phyloP scores from a whole-genome alignment of 2,888 invertebrate genomes.

The Acleris cristana region DNA sequence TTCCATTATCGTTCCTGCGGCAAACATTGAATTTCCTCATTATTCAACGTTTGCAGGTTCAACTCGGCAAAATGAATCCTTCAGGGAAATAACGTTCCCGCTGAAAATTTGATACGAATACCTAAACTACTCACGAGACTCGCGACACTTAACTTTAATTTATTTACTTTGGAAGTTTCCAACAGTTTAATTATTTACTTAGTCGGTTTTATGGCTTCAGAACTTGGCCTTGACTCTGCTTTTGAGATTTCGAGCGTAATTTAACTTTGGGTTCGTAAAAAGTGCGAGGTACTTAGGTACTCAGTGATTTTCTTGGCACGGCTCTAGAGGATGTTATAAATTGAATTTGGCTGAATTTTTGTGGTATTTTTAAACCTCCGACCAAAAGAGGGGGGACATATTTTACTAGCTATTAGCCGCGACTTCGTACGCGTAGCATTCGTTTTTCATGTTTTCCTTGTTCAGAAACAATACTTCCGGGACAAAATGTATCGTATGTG shows the following conservation, averaged over 20 bases:
- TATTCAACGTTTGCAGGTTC: conserved; percentile 20
- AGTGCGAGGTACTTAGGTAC: not conserved
- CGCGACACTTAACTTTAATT: conserved; percentile 24
- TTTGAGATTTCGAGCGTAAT: conserved; percentile 1
- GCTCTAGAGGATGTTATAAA: too few relatives aligned
- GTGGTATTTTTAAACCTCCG: too few relatives aligned
- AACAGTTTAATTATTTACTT: conserved; percentile 33
- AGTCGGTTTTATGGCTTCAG: conserved; percentile 17
- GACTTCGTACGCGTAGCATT: too few relatives aligned
- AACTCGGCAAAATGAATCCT: conserved; percentile 37
- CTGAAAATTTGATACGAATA: conserved; percentile 43
- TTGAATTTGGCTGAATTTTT: too few relatives aligned
- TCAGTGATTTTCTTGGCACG: not conserved
- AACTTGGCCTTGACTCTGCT: conserved; percentile 23
- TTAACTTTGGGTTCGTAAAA: conserved; percentile 1
- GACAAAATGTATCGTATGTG: too few relatives aligned
- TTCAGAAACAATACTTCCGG: too few relatives aligned
- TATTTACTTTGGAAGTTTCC: conserved; percentile 26
- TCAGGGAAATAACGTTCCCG: conserved; percentile 42
- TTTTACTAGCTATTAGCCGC: too few relatives aligned
- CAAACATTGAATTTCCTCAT: conserved; percentile 31
- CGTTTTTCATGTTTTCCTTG: too few relatives aligned
- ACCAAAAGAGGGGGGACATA: too few relatives aligned
- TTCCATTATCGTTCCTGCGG: conserved; percentile 24
- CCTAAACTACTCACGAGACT: conserved; percentile 17